Evolutionary conservation across 2,888 invertebrate genomes (phyloP), one percentile per base, ranked within the genome.

Genomic region (Pteria penguin): DNA sequence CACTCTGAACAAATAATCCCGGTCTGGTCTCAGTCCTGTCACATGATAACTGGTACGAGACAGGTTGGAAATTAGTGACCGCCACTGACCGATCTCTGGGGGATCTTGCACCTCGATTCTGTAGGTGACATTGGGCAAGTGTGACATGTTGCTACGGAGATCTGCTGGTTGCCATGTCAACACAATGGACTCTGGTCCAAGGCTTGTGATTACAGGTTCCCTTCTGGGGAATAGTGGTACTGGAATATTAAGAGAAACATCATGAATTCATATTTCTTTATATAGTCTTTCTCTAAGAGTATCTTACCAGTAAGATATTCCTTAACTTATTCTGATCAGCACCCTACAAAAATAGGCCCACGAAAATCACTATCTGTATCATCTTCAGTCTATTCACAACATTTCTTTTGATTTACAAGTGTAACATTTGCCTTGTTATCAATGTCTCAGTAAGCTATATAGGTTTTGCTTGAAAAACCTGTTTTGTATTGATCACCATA

Each of bases 111-210:
- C 97, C 94, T 99, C 99, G 83, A 98, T 95, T 91, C 96, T 96
- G 91, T 99, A 99, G 0, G 97, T 97, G 75, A 98, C 97, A 0
- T 97, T 98, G 87, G 96, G 95, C 60, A 88, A 87, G 11, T 74
- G 61, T 8, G 58, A 69, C 61, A 96, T 94, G 65, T 86, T 81
- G 32, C 95, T 95, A 76, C 96, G 94, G 1, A 98, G 96, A 60
- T 97, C 95, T 22, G 97, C 97, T 0, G 98, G 98, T 86, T 95
- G 96, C 99, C 99, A 99, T 0, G 97, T 96, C n/a, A 99, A 93
- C 0, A 97, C 97, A 77, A 98, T 94, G 78, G 96, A 95, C n/a
- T 97, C 94, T 90, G 98, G 98, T 11, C 96, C 96, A 96, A 98
- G 97, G 76, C 97, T 95, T 24, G 96, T 96, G 89, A 99, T 97